Evolutionary conservation across 2,888 invertebrate genomes (phyloP), one percentile per base, ranked within the genome.

Genomic region (Sarcophaga caerulescens): DNA sequence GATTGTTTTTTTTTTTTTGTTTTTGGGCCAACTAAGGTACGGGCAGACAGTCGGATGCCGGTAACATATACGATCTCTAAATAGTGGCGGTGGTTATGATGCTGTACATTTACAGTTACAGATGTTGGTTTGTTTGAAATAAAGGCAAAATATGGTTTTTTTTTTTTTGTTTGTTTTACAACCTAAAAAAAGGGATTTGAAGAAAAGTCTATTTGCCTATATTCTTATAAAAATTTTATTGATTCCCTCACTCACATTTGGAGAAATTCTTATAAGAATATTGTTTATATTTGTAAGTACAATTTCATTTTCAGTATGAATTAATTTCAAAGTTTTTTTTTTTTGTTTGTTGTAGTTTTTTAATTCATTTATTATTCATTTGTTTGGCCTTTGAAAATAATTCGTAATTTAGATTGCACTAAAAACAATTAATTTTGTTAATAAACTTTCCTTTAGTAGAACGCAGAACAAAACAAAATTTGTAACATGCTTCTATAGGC

Each of bases 371-470:
- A 52, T 35, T 14, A 21, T 69, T 69, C 6, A 19, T 3, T 47
- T 23, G 57, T 12, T 45, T 44, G 11, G 45, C 79, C 78, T 80
- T 83, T 80, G 69, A 83, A 85, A 80, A 76, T 60, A 81, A 75
- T 85, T 81, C 66, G 44, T 23, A 52, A 44, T 47, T 69, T 25
- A 4, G 78, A 65, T 70, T 78, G 81, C 69, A 70, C 63, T 60
- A 57, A 35, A 65, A 10, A 25, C 12, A 25, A 57, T 57, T 63
- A 17, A 35, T 21, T 21, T 75, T 70, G 75, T 84, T 75, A 84
- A 84, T 84, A 84, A 84, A 84, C 84, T 84, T 84, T 84, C 79
- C 84, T 84, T 74, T 70, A 65, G 62, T 63, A 75, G 44, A 63
- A 57, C 35, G 21, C 0, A 17, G 57, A 57, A 57, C 57, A 57